Evolutionary conservation across 2,797 vertebrate species (phyloP), one percentile per base, ranked within the genome.

Genomic region (Carapus acus): DNA sequence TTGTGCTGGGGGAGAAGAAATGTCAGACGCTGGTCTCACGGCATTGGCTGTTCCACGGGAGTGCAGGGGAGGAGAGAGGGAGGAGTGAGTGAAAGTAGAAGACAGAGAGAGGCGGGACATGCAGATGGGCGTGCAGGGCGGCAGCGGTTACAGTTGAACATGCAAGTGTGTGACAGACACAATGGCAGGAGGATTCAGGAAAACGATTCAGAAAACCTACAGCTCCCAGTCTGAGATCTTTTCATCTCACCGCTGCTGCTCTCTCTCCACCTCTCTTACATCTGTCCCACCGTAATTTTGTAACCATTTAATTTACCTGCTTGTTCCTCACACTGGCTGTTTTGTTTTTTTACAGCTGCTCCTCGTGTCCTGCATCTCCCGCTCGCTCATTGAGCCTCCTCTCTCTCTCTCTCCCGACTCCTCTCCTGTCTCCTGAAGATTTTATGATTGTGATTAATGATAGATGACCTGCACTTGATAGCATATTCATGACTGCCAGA

Each of bases 401-500:
- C 61, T 68, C 73, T 73, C 74, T 58, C 65, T 63, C 57, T 77
- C 64, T 70, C 45, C 54, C 29, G 50, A 36, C 20, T 16, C 18
- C 44, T 69, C 65, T 65, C 41, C 62, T 65, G 54, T 60, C 65
- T 78, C 62, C 63, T 85, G 71, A 83, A 84, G 64, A 80, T 84
- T 87, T 84, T 51, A 82, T 85, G 76, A 76, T 68, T 63, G 47
- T 71, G 57, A 76, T 88, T 67, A 88, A 87, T 85, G 71, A 84
- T 85, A 80, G 76, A 84, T 86, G 78, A 81, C 76, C 57, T 61
- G 36, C 76, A 71, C 64, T 80, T 72, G 66, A 83, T 84, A 74
- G 74, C 54, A 60, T 49, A 70, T 70, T 71, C 72, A 57, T 62
- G 19, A 64, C 58, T 59, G 63, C 49, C 49, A 49, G 55, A 73